Base-by-base conservation (phyloP, 1,140 invertebrate species). In the Schlechtendalia chinensis region DNA sequence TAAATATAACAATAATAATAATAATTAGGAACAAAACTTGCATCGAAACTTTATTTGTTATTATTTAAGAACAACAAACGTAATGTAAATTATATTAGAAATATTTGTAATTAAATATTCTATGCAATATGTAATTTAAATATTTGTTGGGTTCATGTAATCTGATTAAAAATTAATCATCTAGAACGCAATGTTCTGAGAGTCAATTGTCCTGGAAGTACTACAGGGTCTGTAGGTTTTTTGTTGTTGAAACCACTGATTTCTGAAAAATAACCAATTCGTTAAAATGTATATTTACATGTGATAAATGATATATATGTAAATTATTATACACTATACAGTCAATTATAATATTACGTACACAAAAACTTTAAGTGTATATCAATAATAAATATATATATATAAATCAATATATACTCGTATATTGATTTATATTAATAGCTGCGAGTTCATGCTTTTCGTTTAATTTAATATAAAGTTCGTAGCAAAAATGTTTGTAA, bases 191-290 rank as follows among this genome's bases (percentile, higher is more conserved):
- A 12, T 69, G 65, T 69, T 24, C 65, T 69, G 14, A 69, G 32
- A 69, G n/a, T 24, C 47, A 47, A 47, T 22, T 69, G 45, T 22
- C n/a, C 45, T 22, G 39, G 39, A 69, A 8, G 4, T 58, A 16
- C 65, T 39, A 19, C 12, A 24, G 65, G 32, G n/a, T 39, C 32
- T 22, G 63, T 45, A 11, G 11, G n/a, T 22, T 39, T 69, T 47
- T 69, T 69, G 14, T 22, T 45, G 4, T 69, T 69, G 22, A 69
- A 69, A 47, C 16, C 8, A 39, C 32, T 69, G 17, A 69, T 69
- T 47, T 47, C 65, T 69, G 39, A 19, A 67, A 69, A 69, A 47
- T 45, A 47, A 45, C 14, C n/a, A 67, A 24, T 47, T 22, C 4
- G 45, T 65, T 65, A 19, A 10, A 67, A 45, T 22, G n/a, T n/a